Evolutionary conservation across 2,113 vertebrate genomes (phyloP), one percentile per base, ranked within the genome.

Genomic region (Eulemur rufifrons): DNA sequence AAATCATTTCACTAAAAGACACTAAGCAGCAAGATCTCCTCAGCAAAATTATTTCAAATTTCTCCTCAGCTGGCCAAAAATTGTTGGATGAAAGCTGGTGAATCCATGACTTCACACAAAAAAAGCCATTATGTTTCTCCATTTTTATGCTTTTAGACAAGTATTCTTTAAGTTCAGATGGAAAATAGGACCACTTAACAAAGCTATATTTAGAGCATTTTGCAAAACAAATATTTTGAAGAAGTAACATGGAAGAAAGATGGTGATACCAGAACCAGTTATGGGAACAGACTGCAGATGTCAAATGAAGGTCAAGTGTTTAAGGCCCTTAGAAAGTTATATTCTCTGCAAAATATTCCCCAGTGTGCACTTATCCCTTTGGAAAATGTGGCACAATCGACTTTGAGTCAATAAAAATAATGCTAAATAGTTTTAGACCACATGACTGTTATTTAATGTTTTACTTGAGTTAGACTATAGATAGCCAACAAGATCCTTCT

Each of bases 371-470:
- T 92, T 95, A 64, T 59, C 42, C 64, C 76, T 90, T 91, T 85
- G 69, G 63, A 69, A 73, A n/a, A 98, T 87, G 66, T 91, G 32
- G 61, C 54, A 91, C 89, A 89, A 94, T 45, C 92, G 88, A 73
- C 71, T 96, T 50, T 90, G 56, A 95, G 52, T 90, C 93, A 96
- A 81, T 86, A 95, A 85, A 96, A 95, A 87, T 89, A 81, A 95
- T 96, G 59, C 6, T 92, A 77, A 92, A 71, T 86, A 80, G 47
- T 84, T 90, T 84, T 59, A 95, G 66, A 37, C 66, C 71, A 96
- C 47, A 77, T 94, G 87, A 64, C 52, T 95, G 10, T 92, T 95
- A 39, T 81, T 76, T 84, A 73, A 81, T 73, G 66, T 92, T 81
- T 92, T 87, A 86, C 42, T 90, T 89, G 47, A 90, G 95, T 87